Evolutionary conservation across 2,888 invertebrate genomes (phyloP).

Genomic region (Phaonia tiefii): DNA sequence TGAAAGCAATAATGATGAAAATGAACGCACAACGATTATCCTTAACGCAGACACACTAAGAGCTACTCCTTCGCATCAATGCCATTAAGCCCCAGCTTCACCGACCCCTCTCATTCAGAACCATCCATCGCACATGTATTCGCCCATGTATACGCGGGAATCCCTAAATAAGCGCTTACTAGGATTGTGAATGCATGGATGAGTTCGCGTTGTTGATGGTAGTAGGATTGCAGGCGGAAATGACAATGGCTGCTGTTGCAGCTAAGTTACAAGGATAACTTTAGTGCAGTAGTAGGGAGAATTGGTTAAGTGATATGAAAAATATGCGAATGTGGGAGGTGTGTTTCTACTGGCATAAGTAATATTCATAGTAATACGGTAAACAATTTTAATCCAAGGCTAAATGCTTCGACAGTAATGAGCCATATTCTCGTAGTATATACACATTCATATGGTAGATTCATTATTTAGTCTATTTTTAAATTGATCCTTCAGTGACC

Average conservation of each 20-base stretch:
- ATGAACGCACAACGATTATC: slow-evolving; percentile 62
- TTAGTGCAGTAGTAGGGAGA: background rate
- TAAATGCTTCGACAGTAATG: background rate
- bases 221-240: background rate
- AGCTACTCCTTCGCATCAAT: slow-evolving; percentile 24
- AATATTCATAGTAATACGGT: slow-evolving; percentile 1
- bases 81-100: too few relatives aligned
- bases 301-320: slow-evolving; percentile 10
- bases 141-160: background rate
- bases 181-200: background rate
- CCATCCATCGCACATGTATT: background rate
- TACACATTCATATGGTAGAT: background rate
- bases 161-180: background rate
- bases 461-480: too few relatives aligned
- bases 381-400: slow-evolving; percentile 1
- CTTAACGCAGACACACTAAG: slow-evolving; percentile 51
- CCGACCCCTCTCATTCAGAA: background rate
- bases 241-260: slow-evolving; percentile 6
- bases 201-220: background rate
- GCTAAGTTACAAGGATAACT: slow-evolving; percentile 24
- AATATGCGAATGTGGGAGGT: background rate
- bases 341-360: too few relatives aligned
- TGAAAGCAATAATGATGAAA: slow-evolving; percentile 63
- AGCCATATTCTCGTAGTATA: background rate
- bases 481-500: too few relatives aligned